Evolutionary conservation across 2,888 invertebrate genomes (phyloP).

Genomic region (Thalpophila matura): DNA sequence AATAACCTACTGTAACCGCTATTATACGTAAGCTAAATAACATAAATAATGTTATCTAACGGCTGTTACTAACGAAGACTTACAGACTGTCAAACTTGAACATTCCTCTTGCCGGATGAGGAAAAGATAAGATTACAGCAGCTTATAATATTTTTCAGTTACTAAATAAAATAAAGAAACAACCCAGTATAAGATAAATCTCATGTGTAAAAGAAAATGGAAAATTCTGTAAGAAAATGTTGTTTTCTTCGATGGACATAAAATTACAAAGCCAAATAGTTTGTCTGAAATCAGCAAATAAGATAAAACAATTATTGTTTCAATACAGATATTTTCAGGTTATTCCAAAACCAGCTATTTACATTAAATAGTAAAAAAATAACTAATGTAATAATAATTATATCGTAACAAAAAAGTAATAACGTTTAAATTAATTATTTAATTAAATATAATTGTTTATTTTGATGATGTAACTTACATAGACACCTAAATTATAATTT

Average conservation of each 20-base stretch:
- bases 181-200: neutral
- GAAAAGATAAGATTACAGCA: constrained; percentile 13
- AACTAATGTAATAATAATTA: constrained; percentile 27
- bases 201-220: constrained; percentile 4
- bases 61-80: neutral
- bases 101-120: neutral
- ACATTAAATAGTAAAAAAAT: neutral
- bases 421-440: constrained; percentile 7
- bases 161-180: neutral
- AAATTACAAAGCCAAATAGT: too few relatives aligned
- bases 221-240: neutral
- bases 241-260: neutral
- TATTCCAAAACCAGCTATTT: too few relatives aligned
- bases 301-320: too few relatives aligned
- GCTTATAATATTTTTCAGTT: neutral
- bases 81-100: neutral
- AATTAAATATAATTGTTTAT: constrained; percentile 14
- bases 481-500: constrained; percentile 2
- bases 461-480: constrained; percentile 7
- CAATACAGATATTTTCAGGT: too few relatives aligned
- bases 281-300: too few relatives aligned
- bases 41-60: neutral
- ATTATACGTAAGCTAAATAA: neutral
- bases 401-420: constrained; percentile 9
- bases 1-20: constrained; percentile 6